phyloP scores from a whole-genome alignment of 2,888 invertebrate genomes.

The Ormia ochracea region DNA sequence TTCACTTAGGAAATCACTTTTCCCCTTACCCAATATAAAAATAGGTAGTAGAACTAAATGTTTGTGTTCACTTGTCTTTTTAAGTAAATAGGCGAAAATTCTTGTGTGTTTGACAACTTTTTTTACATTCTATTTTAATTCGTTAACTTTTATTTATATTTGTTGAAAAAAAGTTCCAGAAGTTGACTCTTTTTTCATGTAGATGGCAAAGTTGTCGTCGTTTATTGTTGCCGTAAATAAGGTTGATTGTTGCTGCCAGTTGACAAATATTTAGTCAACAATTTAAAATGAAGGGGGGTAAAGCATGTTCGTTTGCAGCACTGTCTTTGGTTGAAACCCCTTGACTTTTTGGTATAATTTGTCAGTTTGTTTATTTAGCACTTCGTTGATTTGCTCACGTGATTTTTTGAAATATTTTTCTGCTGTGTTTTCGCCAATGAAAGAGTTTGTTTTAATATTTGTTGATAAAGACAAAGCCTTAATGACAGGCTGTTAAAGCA shows the following conservation, averaged over 20 bases:
- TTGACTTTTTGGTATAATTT: conserved; percentile 43
- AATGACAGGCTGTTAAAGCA: too few species aligned
- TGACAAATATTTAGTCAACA: conserved; percentile 67
- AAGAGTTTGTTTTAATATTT: not conserved
- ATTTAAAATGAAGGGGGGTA: conserved; percentile 25
- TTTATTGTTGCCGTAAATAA: conserved; percentile 25
- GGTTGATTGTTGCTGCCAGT: conserved; percentile 61
- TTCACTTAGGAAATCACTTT: too few species aligned
- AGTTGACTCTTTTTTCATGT: conserved; percentile 33
- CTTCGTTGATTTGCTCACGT: conserved; percentile 12
- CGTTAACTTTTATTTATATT: conserved; percentile 44
- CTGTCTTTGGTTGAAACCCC: not conserved
- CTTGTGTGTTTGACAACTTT: conserved; percentile 49
- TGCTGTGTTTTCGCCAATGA: not conserved
- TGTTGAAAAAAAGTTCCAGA: not conserved
- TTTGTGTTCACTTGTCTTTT: not conserved
- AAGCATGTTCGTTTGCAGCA: conserved; percentile 53
- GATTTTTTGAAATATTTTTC: not conserved
- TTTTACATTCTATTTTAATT: conserved; percentile 29
- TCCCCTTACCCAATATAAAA: conserved; percentile 20
- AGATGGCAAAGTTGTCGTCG: not conserved
- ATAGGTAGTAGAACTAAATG: not conserved
- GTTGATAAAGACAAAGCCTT: too few species aligned
- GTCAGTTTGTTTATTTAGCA: conserved; percentile 27
- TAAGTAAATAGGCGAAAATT: conserved; percentile 49